These are phyloP conservation scores for Scrobipalpa atriplicella DNA, from an alignment of 2,888 invertebrate genomes.

Conservation along the genomic window DNA sequence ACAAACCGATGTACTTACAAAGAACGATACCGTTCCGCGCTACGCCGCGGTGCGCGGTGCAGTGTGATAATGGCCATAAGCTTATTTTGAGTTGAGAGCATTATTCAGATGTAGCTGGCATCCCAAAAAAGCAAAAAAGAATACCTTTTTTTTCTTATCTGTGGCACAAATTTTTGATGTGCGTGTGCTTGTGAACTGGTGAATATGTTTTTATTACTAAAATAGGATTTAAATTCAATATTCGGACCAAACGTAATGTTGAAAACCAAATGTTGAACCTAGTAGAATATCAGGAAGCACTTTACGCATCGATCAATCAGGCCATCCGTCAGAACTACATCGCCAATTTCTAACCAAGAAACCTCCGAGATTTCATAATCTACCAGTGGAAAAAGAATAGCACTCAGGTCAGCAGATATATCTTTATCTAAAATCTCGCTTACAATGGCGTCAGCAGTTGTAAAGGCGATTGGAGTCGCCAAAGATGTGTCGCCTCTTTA, in stretches of 20 bases:
- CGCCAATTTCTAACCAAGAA: slow-evolving; percentile 23
- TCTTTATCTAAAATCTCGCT: slow-evolving; percentile 27
- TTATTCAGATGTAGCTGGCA: too few relatives aligned
- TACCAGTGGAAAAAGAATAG: slow-evolving; percentile 23
- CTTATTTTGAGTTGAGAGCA: too few relatives aligned
- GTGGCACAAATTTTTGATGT: slow-evolving; percentile 15
- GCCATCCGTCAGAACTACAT: not conserved
- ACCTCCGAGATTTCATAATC: slow-evolving; percentile 10
- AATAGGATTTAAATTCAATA: not conserved
- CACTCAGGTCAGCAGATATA: slow-evolving; percentile 63
- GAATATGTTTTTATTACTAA: not conserved
- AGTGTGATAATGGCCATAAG: too few relatives aligned
- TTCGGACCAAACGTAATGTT: not conserved
- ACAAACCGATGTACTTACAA: too few relatives aligned
- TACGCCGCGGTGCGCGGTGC: too few relatives aligned
- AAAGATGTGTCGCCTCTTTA: slow-evolving; percentile 81
- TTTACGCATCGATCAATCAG: too few relatives aligned
- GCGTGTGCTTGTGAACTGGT: slow-evolving; percentile 17
- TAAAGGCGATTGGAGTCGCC: slow-evolving; percentile 58
- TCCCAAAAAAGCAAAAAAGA: not conserved
- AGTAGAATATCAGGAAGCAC: not conserved
- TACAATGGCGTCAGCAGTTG: slow-evolving; percentile 64
- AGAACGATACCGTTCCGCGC: too few relatives aligned
- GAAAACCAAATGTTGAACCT: not conserved
- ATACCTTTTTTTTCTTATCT: slow-evolving; percentile 5